Evolutionary conservation across 2,113 vertebrate genomes (phyloP).

Genomic region (Blennius ocellaris): DNA sequence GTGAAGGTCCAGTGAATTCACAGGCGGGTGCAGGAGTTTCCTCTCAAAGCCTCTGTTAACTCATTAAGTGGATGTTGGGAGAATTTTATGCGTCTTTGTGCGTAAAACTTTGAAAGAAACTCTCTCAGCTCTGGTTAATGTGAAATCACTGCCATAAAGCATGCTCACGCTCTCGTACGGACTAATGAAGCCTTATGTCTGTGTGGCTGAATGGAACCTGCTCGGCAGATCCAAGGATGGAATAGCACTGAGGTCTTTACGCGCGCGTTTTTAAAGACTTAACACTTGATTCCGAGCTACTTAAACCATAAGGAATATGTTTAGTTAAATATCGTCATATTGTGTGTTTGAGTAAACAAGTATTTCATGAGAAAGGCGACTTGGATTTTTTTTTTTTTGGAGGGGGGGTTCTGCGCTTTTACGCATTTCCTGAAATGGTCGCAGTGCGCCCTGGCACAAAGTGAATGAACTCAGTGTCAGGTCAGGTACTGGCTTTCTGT

Average conservation of each 20-base stretch:
- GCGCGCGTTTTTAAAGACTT: neutral
- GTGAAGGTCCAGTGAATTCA: conserved; percentile 38
- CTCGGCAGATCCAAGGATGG: neutral
- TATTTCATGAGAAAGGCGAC: too few relatives aligned
- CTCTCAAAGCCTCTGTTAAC: neutral
- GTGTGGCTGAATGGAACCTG: too few relatives aligned
- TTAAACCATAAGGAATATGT: too few relatives aligned
- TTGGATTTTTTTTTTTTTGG: too few relatives aligned
- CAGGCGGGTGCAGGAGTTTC: conserved; percentile 18
- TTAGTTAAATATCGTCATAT: too few relatives aligned
- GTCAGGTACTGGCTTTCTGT: conserved; percentile 4
- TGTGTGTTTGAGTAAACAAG: too few relatives aligned
- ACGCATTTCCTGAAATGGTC: conserved; percentile 7
- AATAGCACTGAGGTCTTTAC: conserved; percentile 1
- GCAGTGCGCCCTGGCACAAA: neutral
- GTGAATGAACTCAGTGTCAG: neutral
- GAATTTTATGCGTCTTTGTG: neutral
- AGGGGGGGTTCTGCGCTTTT: conserved; percentile 9
- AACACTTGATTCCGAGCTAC: neutral
- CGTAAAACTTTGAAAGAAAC: conserved; percentile 25
- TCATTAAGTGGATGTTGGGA: neutral
- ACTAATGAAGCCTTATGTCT: neutral
- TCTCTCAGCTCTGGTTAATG: rapidly evolving
- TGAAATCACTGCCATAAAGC: too few relatives aligned
- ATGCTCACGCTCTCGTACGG: neutral